Evolutionary conservation across 2,888 invertebrate genomes (phyloP).

Genomic region (Calephelis perditalis): DNA sequence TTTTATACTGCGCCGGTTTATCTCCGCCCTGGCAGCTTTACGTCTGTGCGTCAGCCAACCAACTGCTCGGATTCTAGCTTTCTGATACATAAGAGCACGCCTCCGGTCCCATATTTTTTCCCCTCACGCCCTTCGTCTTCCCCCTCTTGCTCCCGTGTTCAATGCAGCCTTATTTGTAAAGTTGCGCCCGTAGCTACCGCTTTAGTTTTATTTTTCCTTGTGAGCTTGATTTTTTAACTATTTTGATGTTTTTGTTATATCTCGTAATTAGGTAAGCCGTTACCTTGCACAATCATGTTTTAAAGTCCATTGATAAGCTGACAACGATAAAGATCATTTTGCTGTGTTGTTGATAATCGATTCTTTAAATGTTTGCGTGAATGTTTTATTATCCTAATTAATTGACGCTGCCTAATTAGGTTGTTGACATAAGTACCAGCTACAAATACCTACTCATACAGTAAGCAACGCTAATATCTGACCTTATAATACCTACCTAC

Average conservation of each 20-base stretch:
- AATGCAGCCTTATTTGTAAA: slow-evolving; percentile 27
- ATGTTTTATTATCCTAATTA: background rate
- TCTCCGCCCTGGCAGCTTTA: slow-evolving; percentile 53
- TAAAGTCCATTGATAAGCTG: slow-evolving; percentile 7
- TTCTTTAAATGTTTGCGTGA: background rate
- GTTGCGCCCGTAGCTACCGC: slow-evolving; percentile 30
- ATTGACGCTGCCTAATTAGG: background rate
- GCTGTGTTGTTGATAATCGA: background rate
- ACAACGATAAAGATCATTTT: background rate
- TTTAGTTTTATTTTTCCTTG: slow-evolving; percentile 23
- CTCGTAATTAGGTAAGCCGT: background rate
- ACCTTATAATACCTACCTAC: no score
- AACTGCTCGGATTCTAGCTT: slow-evolving; percentile 44
- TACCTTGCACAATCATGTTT: slow-evolving; percentile 11
- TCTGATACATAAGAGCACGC: slow-evolving; percentile 58
- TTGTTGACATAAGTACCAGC: no score
- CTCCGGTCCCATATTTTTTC: slow-evolving; percentile 39
- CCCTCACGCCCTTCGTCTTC: slow-evolving; percentile 27
- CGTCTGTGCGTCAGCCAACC: slow-evolving; percentile 43
- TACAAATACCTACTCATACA: no score
- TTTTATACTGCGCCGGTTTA: slow-evolving; percentile 48
- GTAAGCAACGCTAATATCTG: no score
- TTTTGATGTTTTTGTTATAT: slow-evolving; percentile 11
- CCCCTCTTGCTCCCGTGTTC: slow-evolving; percentile 22
- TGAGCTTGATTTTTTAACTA: slow-evolving; percentile 1